Conservation (phyloP, 2,113 vertebrate genomes). For the Salvelinus alpinus region DNA sequence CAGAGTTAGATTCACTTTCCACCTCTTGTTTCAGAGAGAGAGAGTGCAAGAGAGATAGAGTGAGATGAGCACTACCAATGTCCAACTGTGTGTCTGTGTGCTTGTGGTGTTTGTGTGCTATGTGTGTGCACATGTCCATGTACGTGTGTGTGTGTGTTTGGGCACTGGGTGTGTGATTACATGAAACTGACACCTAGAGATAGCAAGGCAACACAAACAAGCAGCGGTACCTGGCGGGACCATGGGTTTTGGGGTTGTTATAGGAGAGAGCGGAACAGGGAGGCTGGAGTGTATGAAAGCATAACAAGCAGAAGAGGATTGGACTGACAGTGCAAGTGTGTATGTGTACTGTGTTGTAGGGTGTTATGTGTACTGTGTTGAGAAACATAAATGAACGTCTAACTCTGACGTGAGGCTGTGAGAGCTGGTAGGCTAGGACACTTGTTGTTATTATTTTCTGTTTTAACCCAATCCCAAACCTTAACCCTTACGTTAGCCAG, state of each 20-base stretch:
- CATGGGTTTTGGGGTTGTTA: background rate
- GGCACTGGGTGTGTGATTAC: conserved; percentile 42
- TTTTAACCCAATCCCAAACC: no score
- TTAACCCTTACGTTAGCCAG: no score
- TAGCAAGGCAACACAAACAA: conserved; percentile 47
- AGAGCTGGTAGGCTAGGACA: no score
- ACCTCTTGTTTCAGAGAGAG: conserved; percentile 37
- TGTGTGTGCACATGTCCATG: conserved; percentile 2
- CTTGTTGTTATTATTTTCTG: no score
- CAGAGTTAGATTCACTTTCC: conserved; percentile 61
- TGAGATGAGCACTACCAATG: no score
- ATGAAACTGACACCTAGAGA: conserved; percentile 57
- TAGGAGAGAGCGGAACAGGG: conserved; percentile 20
- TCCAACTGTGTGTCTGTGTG: conserved; percentile 10
- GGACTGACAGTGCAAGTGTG: no score
- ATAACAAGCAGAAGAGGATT: no score
- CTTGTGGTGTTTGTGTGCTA: background rate
- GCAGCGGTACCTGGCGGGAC: conserved; percentile 11
- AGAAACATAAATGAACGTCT: no score
- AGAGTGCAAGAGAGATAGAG: conserved; percentile 1
- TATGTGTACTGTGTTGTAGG: no score
- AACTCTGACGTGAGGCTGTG: no score
- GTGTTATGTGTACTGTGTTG: no score
- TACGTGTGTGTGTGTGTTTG: conserved; percentile 20
- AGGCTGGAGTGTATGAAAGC: background rate